A percentile compares a stretch with the other conserved stretches of the same genome.
Evolutionary conservation across 1,140 invertebrate species (phyloP).

Genomic region (Drosophila obscura): DNA sequence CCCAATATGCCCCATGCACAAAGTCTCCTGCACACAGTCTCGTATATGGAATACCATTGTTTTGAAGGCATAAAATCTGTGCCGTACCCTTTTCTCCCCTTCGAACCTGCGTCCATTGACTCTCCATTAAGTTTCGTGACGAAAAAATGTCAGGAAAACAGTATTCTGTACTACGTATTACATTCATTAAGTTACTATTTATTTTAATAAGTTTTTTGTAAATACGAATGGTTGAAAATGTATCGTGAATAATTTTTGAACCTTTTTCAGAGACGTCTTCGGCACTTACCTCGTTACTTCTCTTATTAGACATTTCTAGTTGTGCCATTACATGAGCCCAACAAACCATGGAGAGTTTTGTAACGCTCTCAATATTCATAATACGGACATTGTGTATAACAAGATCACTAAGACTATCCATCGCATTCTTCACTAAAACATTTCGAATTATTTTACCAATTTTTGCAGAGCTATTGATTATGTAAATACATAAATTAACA

Average conservation of each 20-base stretch:
- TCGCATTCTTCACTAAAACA: background rate
- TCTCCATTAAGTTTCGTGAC: constrained; percentile 1
- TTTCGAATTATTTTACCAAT: constrained; percentile 22
- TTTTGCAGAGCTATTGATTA: constrained; percentile 1
- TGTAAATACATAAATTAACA: constrained; percentile 14
- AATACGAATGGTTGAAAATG: constrained; percentile 16
- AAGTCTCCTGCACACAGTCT: constrained; percentile 67
- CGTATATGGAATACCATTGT: constrained; percentile 56
- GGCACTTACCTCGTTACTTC: constrained; percentile 40
- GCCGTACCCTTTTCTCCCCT: constrained; percentile 45
- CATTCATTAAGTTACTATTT: background rate
- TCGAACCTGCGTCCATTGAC: constrained; percentile 58
- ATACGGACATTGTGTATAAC: constrained; percentile 64
- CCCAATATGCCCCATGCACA: constrained; percentile 70
- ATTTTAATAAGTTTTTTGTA: constrained; percentile 11
- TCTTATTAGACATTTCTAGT: constrained; percentile 36
- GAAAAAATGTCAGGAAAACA: constrained; percentile 62
- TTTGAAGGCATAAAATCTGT: constrained; percentile 62
- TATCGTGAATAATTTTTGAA: constrained; percentile 34
- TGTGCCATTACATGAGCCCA: constrained; percentile 51
- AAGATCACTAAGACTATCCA: constrained; percentile 16
- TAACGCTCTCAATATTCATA: constrained; percentile 43
- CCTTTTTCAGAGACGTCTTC: constrained; percentile 37
- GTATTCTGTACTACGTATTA: constrained; percentile 63
- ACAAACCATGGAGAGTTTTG: background rate